Evolutionary conservation across 2,888 invertebrate genomes (phyloP).

Genomic region (Thymelicus acteon): DNA sequence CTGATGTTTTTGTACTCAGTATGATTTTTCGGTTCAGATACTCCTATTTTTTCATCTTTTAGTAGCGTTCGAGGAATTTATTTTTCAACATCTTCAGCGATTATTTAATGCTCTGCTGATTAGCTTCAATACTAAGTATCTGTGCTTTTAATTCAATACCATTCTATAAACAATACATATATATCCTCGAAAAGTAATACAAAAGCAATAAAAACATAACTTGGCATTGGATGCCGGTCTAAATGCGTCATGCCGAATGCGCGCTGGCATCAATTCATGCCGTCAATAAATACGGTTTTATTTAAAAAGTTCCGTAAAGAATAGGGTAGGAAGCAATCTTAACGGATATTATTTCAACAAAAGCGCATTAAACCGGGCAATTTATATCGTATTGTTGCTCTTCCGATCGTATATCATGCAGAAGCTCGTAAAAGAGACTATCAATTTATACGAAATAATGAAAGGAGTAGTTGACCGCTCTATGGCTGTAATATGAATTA

Average conservation of each 20-base stretch:
- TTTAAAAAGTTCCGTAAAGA: slow-evolving; percentile 45
- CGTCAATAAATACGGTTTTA: slow-evolving; percentile 45
- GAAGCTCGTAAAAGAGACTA: slow-evolving; percentile 45
- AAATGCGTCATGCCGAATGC: slow-evolving; percentile 38
- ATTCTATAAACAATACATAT: neutral
- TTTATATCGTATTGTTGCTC: slow-evolving; percentile 51
- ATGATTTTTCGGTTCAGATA: no score
- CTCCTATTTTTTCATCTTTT: no score
- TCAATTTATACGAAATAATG: slow-evolving; percentile 60
- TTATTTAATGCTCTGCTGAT: no score
- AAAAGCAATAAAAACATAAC: slow-evolving; percentile 31
- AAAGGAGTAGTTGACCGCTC: slow-evolving; percentile 46
- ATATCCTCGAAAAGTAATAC: slow-evolving; percentile 16
- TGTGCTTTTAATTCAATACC: neutral
- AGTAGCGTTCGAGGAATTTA: no score
- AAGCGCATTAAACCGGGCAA: slow-evolving; percentile 49
- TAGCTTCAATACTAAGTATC: neutral
- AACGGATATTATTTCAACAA: slow-evolving; percentile 50
- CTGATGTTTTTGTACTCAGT: no score
- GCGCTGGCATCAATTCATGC: slow-evolving; percentile 42
- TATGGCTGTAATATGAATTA: slow-evolving; percentile 43
- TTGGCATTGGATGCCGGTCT: slow-evolving; percentile 30
- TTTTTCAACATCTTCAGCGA: no score
- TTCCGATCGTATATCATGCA: slow-evolving; percentile 34
- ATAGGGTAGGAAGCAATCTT: slow-evolving; percentile 42